Conservation (phyloP, 23 tunicate genomes). For the Ciona savignyi region DNA sequence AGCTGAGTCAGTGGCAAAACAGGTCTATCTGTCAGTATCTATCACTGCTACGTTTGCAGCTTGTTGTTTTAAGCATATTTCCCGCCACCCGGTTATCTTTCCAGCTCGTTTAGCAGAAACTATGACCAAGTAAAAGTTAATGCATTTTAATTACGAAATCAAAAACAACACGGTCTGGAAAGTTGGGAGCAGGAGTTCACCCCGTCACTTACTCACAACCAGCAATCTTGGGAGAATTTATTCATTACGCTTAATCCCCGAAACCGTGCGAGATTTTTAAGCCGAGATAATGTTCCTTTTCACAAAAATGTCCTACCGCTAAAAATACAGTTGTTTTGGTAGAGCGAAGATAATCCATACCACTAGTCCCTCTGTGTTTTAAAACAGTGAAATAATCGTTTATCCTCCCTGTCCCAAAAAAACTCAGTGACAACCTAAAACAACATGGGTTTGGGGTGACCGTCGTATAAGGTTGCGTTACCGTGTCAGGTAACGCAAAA, state of each 20-base stretch:
- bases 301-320: too few relatives aligned
- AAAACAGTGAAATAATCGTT: background rate
- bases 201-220: background rate
- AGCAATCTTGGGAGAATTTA: background rate
- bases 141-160: background rate
- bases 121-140: background rate
- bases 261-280: background rate
- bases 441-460: background rate
- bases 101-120: slow-evolving; percentile 1
- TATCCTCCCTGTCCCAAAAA: background rate
- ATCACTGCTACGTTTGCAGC: background rate
- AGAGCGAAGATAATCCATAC: background rate
- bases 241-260: background rate
- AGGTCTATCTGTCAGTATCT: background rate
- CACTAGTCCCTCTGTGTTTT: background rate
- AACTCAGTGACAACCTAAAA: background rate
- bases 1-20: background rate
- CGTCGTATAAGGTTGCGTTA: background rate
- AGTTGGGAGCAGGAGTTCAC: background rate
- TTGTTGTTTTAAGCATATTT: background rate
- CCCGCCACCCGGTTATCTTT: background rate
- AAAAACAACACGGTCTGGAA: background rate
- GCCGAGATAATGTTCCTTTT: background rate
- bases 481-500: background rate
- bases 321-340: background rate